A percentile compares a stretch with the other conserved stretches of the same genome.
Evolutionary conservation across 2,797 vertebrate species (phyloP).

Genomic region (Cuculus canorus): DNA sequence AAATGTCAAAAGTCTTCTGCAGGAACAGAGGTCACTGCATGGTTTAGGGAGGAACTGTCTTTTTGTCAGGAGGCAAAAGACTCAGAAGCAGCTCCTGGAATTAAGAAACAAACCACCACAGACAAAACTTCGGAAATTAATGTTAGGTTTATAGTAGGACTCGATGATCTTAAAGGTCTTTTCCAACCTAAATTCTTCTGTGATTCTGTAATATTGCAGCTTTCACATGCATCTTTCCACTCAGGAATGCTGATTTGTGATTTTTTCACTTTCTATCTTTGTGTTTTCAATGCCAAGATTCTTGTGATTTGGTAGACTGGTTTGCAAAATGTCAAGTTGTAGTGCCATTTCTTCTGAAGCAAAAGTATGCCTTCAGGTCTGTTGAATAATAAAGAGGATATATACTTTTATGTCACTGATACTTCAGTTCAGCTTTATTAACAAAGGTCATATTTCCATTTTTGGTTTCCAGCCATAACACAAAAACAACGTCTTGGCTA

Average conservation of each 20-base stretch:
- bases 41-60: background rate
- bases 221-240: background rate
- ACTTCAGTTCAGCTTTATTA: slow-evolving; percentile 36
- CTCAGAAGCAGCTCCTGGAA: background rate
- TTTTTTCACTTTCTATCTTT: background rate
- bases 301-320: background rate
- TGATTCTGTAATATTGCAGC: background rate
- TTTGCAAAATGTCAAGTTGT: background rate
- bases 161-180: no score
- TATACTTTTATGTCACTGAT: slow-evolving; percentile 1
- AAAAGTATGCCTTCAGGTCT: slow-evolving; percentile 22
- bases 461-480: slow-evolving; percentile 91
- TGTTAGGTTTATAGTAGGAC: background rate
- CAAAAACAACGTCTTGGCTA: slow-evolving; percentile 99
- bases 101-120: background rate
- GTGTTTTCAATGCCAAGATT: background rate
- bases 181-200: no score
- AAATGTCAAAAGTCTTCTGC: background rate
- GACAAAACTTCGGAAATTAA: background rate
- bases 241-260: background rate
- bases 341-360: background rate
- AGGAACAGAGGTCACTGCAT: background rate
- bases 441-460: slow-evolving; percentile 62
- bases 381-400: background rate
- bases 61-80: background rate